These are phyloP conservation scores for Danio aesculapii DNA, from an alignment of 2,797 vertebrate species.

Conservation along the genomic window DNA sequence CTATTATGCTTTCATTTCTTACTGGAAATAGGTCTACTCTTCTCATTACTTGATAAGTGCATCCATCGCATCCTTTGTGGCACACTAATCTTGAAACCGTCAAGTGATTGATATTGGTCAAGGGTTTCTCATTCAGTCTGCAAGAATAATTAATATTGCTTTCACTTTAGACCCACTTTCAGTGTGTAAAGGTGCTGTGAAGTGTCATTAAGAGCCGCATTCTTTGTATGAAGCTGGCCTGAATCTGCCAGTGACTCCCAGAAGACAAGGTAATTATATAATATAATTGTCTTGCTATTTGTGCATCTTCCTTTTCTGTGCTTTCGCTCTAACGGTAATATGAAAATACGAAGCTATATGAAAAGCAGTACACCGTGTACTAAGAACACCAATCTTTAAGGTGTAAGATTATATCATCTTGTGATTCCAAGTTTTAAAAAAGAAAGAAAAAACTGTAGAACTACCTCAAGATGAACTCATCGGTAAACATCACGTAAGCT, in stretches of 20 bases:
- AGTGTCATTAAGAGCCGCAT: slow-evolving; percentile 69
- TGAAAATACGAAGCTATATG: slow-evolving; percentile 5
- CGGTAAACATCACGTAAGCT: slow-evolving; percentile 37
- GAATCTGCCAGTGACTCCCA: slow-evolving; percentile 74
- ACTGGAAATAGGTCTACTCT: slow-evolving; percentile 37
- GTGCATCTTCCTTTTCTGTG: not conserved
- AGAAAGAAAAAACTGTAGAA: not conserved
- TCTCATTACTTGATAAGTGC: slow-evolving; percentile 4
- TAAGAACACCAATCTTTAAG: not conserved
- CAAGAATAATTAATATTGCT: not conserved
- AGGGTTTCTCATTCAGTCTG: not conserved
- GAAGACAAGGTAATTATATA: slow-evolving; percentile 69
- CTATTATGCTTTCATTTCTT: slow-evolving; percentile 54
- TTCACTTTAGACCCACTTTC: slow-evolving; percentile 67
- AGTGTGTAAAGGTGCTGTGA: slow-evolving; percentile 62
- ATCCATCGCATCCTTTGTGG: slow-evolving; percentile 14
- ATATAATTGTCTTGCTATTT: slow-evolving; percentile 15
- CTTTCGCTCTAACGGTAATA: slow-evolving; percentile 18
- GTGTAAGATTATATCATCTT: slow-evolving; percentile 4
- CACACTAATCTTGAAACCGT: slow-evolving; percentile 16
- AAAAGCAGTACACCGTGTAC: not conserved
- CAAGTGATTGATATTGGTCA: slow-evolving; percentile 25
- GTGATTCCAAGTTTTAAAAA: not conserved
- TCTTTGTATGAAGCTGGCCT: slow-evolving; percentile 64
- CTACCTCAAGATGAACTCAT: not conserved